phyloP scores from a whole-genome alignment of 1,140 invertebrate genomes.

The Bombus breviceps region DNA sequence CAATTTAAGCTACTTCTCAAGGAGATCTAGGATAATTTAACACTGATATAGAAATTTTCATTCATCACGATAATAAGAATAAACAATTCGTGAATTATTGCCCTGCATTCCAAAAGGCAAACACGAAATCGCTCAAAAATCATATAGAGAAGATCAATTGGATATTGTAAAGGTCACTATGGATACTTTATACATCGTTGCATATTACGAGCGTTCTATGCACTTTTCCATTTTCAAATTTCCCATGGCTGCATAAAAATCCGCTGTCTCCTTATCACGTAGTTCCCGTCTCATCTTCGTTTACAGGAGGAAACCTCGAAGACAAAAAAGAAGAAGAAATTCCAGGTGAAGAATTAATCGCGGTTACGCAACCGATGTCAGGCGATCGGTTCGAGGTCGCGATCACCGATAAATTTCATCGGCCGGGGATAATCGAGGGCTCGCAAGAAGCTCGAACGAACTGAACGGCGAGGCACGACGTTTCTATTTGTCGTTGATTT shows the following conservation, averaged over 20 bases:
- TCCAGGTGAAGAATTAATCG: background rate
- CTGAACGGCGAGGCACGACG: constrained; percentile 24
- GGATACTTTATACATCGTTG: no score
- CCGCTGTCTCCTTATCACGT: background rate
- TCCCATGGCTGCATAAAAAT: no score
- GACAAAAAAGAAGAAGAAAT: background rate
- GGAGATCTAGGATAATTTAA: background rate
- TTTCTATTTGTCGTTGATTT: constrained; percentile 70
- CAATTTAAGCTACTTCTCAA: background rate
- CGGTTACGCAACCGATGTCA: constrained; percentile 33
- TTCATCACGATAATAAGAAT: background rate
- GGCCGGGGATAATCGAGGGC: constrained; percentile 46
- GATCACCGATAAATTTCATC: constrained; percentile 61
- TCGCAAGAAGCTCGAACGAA: constrained; percentile 23
- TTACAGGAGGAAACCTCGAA: background rate
- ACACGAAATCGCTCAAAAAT: background rate
- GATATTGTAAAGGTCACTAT: no score
- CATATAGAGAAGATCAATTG: no score
- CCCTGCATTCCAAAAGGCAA: background rate
- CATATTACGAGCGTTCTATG: no score
- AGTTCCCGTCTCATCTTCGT: background rate
- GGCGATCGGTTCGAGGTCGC: constrained; percentile 42
- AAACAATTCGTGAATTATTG: background rate
- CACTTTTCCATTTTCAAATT: no score
- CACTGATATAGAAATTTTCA: background rate